phyloP scores from a whole-genome alignment of 2,797 vertebrate species.

The Coregonus ussuriensis region DNA sequence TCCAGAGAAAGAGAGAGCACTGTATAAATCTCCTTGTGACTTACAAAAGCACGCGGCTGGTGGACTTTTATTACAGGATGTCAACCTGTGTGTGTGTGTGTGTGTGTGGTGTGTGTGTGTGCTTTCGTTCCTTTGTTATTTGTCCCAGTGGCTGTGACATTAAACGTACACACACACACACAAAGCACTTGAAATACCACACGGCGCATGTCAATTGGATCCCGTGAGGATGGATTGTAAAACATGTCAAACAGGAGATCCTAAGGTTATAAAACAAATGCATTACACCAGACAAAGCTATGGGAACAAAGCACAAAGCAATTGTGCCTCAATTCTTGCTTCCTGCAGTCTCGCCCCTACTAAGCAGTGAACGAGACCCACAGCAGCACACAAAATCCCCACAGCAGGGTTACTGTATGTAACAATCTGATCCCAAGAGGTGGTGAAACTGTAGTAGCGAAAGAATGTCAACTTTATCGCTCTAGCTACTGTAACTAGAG shows the following conservation, averaged over 20 bases:
- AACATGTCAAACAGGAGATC: background rate
- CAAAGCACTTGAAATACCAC: background rate
- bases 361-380: background rate
- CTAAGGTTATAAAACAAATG: background rate
- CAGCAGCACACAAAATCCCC: background rate
- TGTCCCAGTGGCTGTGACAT: background rate
- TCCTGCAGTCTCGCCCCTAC: background rate
- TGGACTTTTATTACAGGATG: background rate
- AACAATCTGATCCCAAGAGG: background rate
- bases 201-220: background rate
- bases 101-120: background rate
- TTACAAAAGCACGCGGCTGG: background rate
- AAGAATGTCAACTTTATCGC: background rate
- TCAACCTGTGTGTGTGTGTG: background rate
- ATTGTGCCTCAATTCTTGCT: background rate
- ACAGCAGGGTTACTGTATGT: background rate
- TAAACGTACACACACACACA: background rate
- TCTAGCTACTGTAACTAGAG: background rate
- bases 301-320: background rate
- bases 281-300: background rate
- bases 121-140: background rate
- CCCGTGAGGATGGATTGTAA: background rate
- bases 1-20: background rate
- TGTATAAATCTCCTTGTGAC: background rate
- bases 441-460: background rate